Base-by-base conservation (phyloP, 2,797 vertebrate genomes). In the Graptemys geographica region DNA sequence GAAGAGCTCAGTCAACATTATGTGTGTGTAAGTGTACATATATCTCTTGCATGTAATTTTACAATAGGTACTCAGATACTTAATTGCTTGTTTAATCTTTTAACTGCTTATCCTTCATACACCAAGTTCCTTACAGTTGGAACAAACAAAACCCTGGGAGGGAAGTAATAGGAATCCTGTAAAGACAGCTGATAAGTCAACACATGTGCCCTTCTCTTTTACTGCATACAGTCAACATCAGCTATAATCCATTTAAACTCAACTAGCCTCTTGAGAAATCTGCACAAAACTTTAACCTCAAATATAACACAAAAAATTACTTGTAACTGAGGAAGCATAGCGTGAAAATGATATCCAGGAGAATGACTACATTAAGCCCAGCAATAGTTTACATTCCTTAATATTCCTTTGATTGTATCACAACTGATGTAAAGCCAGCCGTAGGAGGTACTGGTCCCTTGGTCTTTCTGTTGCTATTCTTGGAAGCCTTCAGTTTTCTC, bases 191-290 rank as follows among this genome's bases (percentile, higher is more conserved):
- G 74, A n/a, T 59, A 79, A 56, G 84, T 25, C 52, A n/a, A 52
- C 33, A 33, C 49, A 31, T 79, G n/a, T 79, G 19, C 33, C 19
- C 13, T 57, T 93, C 37, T 53, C 51, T 91, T 79, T 90, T 28
- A 83, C 49, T 16, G 56, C 5, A 4, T 86, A 25, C 33, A 33
- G 23, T 59, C 44, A 52, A 65, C 51, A 83, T 53, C 69, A 79
- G 56, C 52, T 19, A 27, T 6, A 49, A 49, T 57, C 41, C 55
- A 59, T 49, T 59, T 59, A 31, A 86, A 90, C 41, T 65, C 83
- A 91, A 72, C 91, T 41, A 81, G 57, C 91, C 21, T 19, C 21
- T 19, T 86, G 28, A 92, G 83, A 92, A 85, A 85, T 91, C 41
- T 91, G 86, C 90, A 56, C 79, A 78, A 82, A n/a, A 59, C 4